A percentile compares a stretch with the other conserved stretches of the same genome.
phyloP scores from a whole-genome alignment of 2,113 vertebrate species.

The Cricetomys ansorgei region DNA sequence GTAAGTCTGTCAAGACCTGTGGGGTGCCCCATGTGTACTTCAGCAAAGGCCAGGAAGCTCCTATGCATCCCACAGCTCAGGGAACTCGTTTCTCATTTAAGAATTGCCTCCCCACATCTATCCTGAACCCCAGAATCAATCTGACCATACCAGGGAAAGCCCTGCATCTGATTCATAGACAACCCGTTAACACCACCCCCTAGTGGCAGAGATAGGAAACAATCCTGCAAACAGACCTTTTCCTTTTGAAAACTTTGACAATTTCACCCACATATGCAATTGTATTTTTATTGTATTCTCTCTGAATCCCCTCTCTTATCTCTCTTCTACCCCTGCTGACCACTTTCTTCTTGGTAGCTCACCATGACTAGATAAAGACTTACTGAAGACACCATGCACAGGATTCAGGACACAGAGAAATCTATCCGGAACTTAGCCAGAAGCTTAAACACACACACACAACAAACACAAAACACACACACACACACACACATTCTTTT shows the following conservation, averaged over 20 bases:
- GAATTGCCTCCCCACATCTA: fast-evolving
- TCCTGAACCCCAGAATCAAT: background rate
- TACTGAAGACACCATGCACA: background rate
- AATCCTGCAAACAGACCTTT: fast-evolving
- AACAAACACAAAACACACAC: too few relatives aligned
- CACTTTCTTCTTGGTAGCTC: background rate
- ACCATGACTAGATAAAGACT: background rate
- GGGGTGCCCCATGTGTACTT: fast-evolving
- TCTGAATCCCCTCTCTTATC: background rate
- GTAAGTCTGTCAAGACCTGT: too few relatives aligned
- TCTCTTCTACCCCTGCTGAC: background rate
- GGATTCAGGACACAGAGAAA: background rate
- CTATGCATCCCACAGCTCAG: background rate
- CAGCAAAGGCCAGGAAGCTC: background rate
- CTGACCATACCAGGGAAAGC: fast-evolving
- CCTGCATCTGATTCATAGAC: fast-evolving
- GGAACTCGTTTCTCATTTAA: too few relatives aligned
- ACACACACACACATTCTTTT: too few relatives aligned
- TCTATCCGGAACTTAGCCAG: background rate
- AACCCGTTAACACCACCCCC: background rate
- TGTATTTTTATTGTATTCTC: background rate
- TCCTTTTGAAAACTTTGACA: background rate
- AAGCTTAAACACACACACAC: too few relatives aligned
- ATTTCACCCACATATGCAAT: background rate
- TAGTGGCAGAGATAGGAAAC: background rate